A percentile compares a stretch with the other conserved stretches of the same genome.
These are phyloP conservation scores for Amazona ochrocephala DNA, from an alignment of 2,797 vertebrate species.

Conservation along the genomic window DNA sequence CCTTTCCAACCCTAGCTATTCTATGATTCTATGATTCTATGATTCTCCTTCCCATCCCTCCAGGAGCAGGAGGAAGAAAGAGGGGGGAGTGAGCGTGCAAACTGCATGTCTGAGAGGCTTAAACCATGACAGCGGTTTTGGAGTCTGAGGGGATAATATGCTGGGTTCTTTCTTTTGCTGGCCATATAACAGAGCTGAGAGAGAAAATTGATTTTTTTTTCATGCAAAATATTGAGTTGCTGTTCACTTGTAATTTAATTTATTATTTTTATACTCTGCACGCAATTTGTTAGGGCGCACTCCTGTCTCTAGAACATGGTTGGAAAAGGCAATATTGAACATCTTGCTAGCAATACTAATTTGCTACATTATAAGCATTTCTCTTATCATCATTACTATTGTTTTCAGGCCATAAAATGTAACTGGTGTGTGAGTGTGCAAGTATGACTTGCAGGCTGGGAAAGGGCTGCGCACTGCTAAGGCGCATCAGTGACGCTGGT, in stretches of 20 bases:
- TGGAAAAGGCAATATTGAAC: constrained; percentile 19
- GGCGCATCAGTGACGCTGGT: neutral
- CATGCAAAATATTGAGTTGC: constrained; percentile 54
- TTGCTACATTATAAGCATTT: constrained; percentile 4
- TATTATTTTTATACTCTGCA: constrained; percentile 33
- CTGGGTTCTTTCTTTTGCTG: neutral
- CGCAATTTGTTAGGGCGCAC: constrained; percentile 5
- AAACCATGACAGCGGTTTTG: neutral
- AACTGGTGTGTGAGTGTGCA: neutral
- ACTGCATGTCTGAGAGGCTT: too few species aligned
- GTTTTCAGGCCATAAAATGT: constrained; percentile 26
- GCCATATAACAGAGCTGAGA: neutral
- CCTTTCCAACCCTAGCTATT: too few species aligned
- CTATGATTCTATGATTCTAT: too few species aligned
- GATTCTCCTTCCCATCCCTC: too few species aligned
- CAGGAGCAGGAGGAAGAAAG: too few species aligned
- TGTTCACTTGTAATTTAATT: constrained; percentile 59
- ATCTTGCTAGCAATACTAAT: constrained; percentile 18
- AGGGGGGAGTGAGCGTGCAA: too few species aligned
- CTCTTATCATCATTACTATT: constrained; percentile 11
- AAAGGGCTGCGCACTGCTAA: accelerated
- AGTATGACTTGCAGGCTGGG: neutral
- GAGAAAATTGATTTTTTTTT: constrained; percentile 58
- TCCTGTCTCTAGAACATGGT: neutral
- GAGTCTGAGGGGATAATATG: neutral